Evolutionary conservation across 1,140 invertebrate species (phyloP).

Genomic region (Ditylenchus dipsaci): DNA sequence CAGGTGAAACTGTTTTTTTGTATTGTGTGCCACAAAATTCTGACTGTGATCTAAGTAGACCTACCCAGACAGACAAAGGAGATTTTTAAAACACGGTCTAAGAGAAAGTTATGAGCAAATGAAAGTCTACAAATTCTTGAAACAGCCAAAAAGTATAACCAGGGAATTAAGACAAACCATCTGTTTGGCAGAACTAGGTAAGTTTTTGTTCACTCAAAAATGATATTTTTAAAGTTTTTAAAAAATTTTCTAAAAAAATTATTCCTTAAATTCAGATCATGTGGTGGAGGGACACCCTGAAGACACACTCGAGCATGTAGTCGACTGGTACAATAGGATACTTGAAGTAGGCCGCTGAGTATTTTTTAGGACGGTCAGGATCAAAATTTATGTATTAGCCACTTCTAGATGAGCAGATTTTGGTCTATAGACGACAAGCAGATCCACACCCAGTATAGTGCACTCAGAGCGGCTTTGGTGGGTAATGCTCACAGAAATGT

Average conservation of each 20-base stretch:
- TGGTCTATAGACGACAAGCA: constrained; percentile 97
- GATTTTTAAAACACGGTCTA: too few species aligned
- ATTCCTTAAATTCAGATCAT: constrained; percentile 72
- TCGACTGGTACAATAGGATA: constrained; percentile 85
- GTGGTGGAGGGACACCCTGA: constrained; percentile 94
- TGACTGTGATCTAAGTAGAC: too few species aligned
- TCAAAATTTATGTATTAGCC: background rate
- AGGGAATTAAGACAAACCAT: background rate
- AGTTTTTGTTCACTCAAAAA: constrained; percentile 5
- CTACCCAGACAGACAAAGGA: too few species aligned
- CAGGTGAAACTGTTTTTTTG: too few species aligned
- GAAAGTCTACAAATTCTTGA: too few species aligned
- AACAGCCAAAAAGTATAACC: too few species aligned
- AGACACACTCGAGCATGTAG: constrained; percentile 75
- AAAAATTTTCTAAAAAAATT: constrained; percentile 67
- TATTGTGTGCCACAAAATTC: too few species aligned
- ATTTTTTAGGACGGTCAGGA: background rate
- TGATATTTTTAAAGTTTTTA: constrained; percentile 16
- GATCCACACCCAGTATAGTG: constrained; percentile 85
- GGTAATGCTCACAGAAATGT: constrained; percentile 52
- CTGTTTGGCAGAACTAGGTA: constrained; percentile 1
- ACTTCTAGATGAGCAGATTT: constrained; percentile 81
- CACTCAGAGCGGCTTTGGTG: constrained; percentile 88
- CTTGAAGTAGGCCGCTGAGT: constrained; percentile 63
- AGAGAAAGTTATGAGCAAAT: too few species aligned